A percentile compares a stretch with the other conserved stretches of the same genome.
Evolutionary conservation across 1,140 invertebrate genomes (phyloP).

Genomic region (Heliconius himera): DNA sequence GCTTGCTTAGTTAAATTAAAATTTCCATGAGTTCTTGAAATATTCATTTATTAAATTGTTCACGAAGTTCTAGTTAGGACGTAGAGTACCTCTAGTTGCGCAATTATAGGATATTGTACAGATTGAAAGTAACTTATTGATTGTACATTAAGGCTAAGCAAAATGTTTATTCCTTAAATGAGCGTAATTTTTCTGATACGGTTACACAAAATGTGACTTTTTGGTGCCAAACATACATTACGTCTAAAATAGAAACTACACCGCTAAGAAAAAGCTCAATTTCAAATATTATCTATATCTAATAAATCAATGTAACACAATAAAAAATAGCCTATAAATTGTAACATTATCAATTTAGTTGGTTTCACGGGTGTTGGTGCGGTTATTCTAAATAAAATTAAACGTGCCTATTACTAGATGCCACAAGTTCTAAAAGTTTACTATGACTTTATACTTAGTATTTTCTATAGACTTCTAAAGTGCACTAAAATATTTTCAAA

Average conservation of each 20-base stretch:
- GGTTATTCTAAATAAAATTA: no score
- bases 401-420: no score
- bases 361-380: no score
- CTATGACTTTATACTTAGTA: neutral
- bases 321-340: neutral
- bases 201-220: neutral
- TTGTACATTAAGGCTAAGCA: neutral
- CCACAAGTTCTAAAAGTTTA: neutral
- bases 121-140: no score
- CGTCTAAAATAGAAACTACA: neutral
- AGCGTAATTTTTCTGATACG: neutral
- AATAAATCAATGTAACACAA: neutral
- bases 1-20: no score
- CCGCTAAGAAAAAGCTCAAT: neutral
- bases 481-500: slow-evolving; percentile 5
- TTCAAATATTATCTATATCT: no score
- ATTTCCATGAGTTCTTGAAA: no score
- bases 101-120: no score
- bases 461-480: neutral
- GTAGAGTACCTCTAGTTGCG: no score
- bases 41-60: no score
- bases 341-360: neutral
- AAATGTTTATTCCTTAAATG: neutral
- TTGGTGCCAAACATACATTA: no score
- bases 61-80: no score